A percentile compares a stretch with the other conserved stretches of the same genome.
phyloP scores from a whole-genome alignment of 2,113 vertebrate genomes.

The Daubentonia madagascariensis region DNA sequence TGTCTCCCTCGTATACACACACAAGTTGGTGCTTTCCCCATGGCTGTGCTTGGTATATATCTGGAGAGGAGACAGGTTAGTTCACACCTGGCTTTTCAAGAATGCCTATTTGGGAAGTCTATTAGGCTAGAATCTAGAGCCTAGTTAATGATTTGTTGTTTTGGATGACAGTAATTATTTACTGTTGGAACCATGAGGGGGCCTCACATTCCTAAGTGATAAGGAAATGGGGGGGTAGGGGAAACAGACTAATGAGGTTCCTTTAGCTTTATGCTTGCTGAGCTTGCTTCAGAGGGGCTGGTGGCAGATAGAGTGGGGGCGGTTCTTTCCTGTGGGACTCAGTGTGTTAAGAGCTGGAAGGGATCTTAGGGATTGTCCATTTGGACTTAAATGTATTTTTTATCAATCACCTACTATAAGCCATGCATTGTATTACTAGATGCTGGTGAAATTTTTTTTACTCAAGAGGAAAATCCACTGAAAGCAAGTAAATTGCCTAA shows the following conservation, averaged over 20 bases:
- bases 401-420: neutral
- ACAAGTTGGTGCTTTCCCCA: neutral
- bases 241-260: neutral
- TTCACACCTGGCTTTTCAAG: neutral
- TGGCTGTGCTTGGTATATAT: neutral
- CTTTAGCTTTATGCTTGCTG: slow-evolving; percentile 23
- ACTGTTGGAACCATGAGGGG: neutral
- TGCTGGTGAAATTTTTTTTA: neutral
- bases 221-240: neutral
- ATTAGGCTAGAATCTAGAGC: neutral
- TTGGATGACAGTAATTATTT: slow-evolving; percentile 13
- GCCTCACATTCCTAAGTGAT: slow-evolving; percentile 17
- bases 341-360: neutral
- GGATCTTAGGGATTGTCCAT: neutral
- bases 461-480: neutral
- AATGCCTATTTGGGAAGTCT: neutral
- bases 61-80: neutral
- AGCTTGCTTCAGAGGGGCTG: neutral
- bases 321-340: neutral
- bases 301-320: neutral
- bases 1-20: neutral
- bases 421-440: neutral
- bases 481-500: neutral
- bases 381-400: neutral
- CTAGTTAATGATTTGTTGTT: slow-evolving; percentile 8